Conservation (phyloP, 2,888 invertebrate species). For the Theodoxus fluviatilis region DNA sequence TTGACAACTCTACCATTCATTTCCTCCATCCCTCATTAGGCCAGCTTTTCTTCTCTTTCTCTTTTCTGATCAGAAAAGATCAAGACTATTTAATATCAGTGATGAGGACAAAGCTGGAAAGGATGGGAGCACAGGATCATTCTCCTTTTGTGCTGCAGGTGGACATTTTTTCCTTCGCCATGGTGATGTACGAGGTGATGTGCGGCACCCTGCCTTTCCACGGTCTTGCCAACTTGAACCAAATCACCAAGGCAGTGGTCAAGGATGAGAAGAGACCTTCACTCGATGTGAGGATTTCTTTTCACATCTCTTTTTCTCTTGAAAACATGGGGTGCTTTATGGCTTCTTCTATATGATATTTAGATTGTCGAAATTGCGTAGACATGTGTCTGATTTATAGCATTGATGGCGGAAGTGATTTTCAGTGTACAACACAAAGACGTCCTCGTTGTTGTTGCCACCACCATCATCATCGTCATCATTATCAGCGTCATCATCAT, state of each 20-base stretch:
- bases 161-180: conserved; percentile 59
- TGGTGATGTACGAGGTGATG: conserved; percentile 57
- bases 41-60: background rate
- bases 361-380: too few relatives aligned
- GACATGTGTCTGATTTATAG: too few relatives aligned
- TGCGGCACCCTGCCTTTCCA: conserved; percentile 49
- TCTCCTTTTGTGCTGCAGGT: conserved; percentile 41
- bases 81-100: too few relatives aligned
- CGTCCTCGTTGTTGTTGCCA: background rate
- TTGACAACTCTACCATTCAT: background rate
- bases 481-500: background rate
- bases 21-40: background rate
- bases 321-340: too few relatives aligned
- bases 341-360: background rate
- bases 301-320: background rate
- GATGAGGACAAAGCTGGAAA: too few relatives aligned
- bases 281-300: conserved; percentile 34
- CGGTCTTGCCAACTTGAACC: conserved; percentile 39
- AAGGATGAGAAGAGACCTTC: conserved; percentile 38
- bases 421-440: too few relatives aligned
- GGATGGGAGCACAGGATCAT: too few relatives aligned
- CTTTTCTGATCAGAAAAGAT: too few relatives aligned
- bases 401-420: too few relatives aligned
- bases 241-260: conserved; percentile 43
- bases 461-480: background rate